Conservation (phyloP, 2,797 vertebrate genomes). For the Molossus alvarezi region DNA sequence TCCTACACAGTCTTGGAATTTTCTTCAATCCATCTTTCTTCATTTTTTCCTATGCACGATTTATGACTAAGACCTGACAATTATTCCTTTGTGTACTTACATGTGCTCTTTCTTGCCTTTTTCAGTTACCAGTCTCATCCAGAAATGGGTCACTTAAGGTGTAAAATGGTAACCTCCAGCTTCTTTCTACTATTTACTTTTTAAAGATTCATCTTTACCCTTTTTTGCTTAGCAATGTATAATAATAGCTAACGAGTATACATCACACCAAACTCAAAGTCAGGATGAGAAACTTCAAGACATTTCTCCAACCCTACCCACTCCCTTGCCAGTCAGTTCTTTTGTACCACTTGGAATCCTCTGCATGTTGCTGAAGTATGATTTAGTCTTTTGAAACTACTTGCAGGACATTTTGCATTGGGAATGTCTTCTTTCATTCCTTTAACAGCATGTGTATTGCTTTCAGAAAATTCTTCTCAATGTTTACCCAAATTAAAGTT, state of each 20-base stretch:
- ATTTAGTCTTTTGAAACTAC: slow-evolving; percentile 58
- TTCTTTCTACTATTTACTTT: slow-evolving; percentile 52
- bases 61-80: slow-evolving; percentile 33
- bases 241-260: background rate
- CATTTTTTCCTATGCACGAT: background rate
- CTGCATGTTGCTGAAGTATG: background rate
- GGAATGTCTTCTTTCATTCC: slow-evolving; percentile 4
- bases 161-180: background rate
- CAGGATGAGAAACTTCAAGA: slow-evolving; percentile 14
- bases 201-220: slow-evolving; percentile 25
- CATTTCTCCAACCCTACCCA: background rate
- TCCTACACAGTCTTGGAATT: background rate
- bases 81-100: slow-evolving; percentile 40
- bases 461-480: slow-evolving; percentile 35
- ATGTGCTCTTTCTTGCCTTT: background rate
- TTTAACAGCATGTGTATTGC: slow-evolving; percentile 45
- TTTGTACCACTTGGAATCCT: background rate
- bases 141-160: slow-evolving; percentile 13
- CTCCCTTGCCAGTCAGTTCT: background rate
- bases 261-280: slow-evolving; percentile 40
- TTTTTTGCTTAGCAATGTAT: background rate
- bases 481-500: slow-evolving; percentile 52
- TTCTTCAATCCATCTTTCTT: slow-evolving; percentile 19
- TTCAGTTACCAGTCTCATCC: background rate
- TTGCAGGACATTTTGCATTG: slow-evolving; percentile 35